Base-by-base conservation (phyloP, 2,113 vertebrate species). In the Poeciliopsis prolifica region DNA sequence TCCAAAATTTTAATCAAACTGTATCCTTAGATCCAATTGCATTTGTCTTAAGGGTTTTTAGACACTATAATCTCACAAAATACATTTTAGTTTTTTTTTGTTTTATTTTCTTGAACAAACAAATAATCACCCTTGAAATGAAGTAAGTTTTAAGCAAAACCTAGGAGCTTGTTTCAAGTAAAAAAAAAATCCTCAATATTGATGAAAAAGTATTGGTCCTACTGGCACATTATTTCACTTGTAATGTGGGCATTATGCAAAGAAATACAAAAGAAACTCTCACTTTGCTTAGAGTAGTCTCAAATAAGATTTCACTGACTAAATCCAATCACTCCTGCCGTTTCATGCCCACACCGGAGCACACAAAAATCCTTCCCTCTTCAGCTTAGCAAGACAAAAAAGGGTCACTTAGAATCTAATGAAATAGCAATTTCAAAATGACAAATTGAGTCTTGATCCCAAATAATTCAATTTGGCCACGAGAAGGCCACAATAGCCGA, bases 381-480 rank as follows among this genome's bases (percentile, higher is more conserved):
- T 85, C 73, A 69, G 75, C 67, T 75, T 61, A 13, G 64, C 37
- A 51, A 82, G 77, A 66, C 78, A 75, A 77, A 80, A 78, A 62
- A 7, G 65, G 88, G 88, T 88, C 83, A 84, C 64, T 37, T 74
- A 15, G 75, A 89, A 91, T 88, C 65, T 81, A 90, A 90, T 91
- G 68, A 84, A 88, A 66, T 74, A 37, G 65, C 84, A 79, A 87
- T 88, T 88, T 81, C 72, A 42, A 80, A 58, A 69, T 74, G 82
- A 82, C 68, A 88, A 90, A 92, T 85, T 84, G 77, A 89, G 80
- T 90, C 77, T 68, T 7, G 7, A 78, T 85, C 69, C 28, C 44
- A 70, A 84, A 72, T 42, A 81, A 92, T 81, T 73, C 5, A 89
- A 89, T 92, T 86, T 79, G 60, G 61, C 62, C 3, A n/a, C 26